Base-by-base conservation (phyloP, 2,888 invertebrate genomes). In the Callosobruchus maculatus region DNA sequence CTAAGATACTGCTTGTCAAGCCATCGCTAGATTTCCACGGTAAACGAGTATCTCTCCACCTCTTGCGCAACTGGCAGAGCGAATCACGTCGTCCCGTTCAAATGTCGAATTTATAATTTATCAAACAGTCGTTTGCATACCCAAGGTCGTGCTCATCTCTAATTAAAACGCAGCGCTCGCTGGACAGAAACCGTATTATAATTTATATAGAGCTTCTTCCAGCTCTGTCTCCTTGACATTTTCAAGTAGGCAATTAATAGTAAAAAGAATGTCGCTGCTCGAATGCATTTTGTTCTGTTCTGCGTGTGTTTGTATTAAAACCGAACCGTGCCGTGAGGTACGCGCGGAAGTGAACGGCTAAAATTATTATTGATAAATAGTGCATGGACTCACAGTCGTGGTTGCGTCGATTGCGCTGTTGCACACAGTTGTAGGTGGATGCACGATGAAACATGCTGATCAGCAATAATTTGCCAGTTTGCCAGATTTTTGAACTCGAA, bases 181-280 rank as follows among this genome's bases (percentile, higher is more conserved):
- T 78, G 78, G 79, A 80, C 79, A 79, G 80, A 81, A 80, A 82
- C 81, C 80, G 80, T 83, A 81, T 81, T 82, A 81, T 83, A 83
- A 81, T 82, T 83, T 83, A 83, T 83, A 81, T 83, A 83, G 83
- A 82, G 81, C 83, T 81, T 78, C 80, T 76, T 74, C 76, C 7
- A 21, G 22, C 18, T 69, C 70, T 73, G 80, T 49, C 49, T 80
- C 84, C 84, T 84, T 84, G 84, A 83, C 84, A 84, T 84, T 83
- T 84, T 77, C 78, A 78, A 77, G 78, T 76, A 70, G 78, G 81
- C 82, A 82, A 84, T 84, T 84, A 83, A 84, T 84, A 83, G 49
- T 49, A 49, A 49, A 49, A 49, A 49, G 49, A 49, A 49, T 49
- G 49, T 49, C 81, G 79, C 76, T 49, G 49, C 49, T 49, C 49